Percentiles rank a stretch among this genome's conserved stretches.
Evolutionary conservation across 2,113 vertebrate genomes (phyloP).

Genomic region (Promerops cafer): DNA sequence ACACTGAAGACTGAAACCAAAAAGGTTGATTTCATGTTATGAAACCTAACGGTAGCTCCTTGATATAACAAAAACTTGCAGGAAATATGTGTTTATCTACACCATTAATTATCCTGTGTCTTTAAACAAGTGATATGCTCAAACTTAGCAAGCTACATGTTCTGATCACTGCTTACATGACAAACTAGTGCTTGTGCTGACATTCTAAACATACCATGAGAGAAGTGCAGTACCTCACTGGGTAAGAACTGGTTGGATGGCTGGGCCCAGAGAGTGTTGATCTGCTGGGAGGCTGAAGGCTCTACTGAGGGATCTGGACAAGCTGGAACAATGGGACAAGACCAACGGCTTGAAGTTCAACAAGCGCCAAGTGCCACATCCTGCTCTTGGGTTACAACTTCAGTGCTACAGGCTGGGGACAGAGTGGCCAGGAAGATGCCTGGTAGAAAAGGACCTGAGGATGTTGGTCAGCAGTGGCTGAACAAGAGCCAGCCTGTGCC

Average conservation of each 20-base stretch:
- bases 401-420: rapidly evolving
- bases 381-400: not conserved
- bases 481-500: not conserved
- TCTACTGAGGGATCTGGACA: not conserved
- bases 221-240: not conserved
- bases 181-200: not conserved
- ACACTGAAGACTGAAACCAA: not conserved
- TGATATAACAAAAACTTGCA: not conserved
- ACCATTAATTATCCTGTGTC: not conserved
- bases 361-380: too few relatives aligned
- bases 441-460: not conserved
- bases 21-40: not conserved
- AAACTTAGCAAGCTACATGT: not conserved
- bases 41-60: not conserved
- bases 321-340: not conserved
- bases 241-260: not conserved
- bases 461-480: not conserved
- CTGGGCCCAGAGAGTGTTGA: too few relatives aligned
- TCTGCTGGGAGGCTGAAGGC: not conserved
- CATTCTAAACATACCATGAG: not conserved
- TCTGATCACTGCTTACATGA: not conserved
- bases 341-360: rapidly evolving
- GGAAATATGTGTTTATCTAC: not conserved
- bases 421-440: not conserved
- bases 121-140: not conserved